Percentiles rank a stretch among this genome's conserved stretches.
Evolutionary conservation across 37 sponge, comb jelly and placozoan species (phyloP).

Genomic region (Cliona cf. orientalis): DNA sequence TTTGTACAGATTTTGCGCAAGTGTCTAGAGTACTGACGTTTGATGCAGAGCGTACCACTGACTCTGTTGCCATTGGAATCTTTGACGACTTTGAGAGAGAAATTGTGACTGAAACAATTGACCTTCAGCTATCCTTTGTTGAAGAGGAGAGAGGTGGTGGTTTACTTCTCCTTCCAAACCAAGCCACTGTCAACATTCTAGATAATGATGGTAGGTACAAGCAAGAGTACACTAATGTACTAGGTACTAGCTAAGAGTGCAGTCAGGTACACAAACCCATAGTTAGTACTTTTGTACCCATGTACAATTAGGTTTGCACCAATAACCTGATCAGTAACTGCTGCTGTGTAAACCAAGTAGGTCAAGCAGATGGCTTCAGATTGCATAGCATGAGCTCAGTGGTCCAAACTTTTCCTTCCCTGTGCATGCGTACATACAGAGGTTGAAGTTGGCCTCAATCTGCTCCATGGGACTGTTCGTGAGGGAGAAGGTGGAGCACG

Average conservation of each 20-base stretch:
- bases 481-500: slow-evolving; percentile 32
- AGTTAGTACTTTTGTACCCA: neutral
- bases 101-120: neutral
- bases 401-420: neutral
- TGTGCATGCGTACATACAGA: neutral
- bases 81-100: neutral
- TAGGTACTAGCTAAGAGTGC: no score
- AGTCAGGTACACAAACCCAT: no score
- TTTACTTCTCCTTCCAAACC: neutral
- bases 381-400: no score
- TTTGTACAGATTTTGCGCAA: neutral
- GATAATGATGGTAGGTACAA: neutral
- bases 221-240: no score
- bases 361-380: no score
- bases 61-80: neutral
- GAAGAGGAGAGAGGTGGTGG: neutral
- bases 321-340: neutral
- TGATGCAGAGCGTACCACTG: neutral
- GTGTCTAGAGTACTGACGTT: neutral
- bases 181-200: neutral
- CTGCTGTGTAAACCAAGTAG: neutral
- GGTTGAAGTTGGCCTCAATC: neutral
- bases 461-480: neutral
- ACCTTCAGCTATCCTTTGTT: neutral
- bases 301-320: neutral